Conservation (phyloP, 2,797 vertebrate species). For the Synaphobranchus kaupii region DNA sequence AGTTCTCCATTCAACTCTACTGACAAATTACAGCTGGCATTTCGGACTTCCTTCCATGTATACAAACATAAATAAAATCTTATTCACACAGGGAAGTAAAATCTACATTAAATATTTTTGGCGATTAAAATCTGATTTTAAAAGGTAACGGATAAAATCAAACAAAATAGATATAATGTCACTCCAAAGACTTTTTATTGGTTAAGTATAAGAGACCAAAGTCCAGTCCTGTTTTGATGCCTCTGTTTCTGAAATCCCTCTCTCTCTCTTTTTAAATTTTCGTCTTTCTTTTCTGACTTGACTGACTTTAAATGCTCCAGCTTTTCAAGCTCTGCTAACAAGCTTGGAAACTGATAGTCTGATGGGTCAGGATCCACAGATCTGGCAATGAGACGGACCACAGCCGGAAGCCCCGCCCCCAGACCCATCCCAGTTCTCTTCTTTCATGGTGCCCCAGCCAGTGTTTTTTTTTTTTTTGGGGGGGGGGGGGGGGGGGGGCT, state of each 20-base stretch:
- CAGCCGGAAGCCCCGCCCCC: neutral
- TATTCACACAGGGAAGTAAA: slow-evolving; percentile 46
- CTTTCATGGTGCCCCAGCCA: neutral
- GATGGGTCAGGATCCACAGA: neutral
- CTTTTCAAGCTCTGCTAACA: slow-evolving; percentile 1
- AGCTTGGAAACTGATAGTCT: neutral
- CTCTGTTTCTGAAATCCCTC: slow-evolving; percentile 30
- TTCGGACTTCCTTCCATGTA: slow-evolving; percentile 52
- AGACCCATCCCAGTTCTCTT: neutral
- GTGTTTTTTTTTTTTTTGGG: neutral
- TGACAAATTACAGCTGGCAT: slow-evolving; percentile 42
- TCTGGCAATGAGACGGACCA: neutral
- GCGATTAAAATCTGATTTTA: slow-evolving; percentile 54
- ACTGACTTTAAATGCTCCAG: neutral
- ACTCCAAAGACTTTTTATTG: slow-evolving; percentile 59
- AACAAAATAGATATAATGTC: slow-evolving; percentile 70
- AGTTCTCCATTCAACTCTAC: slow-evolving; percentile 28
- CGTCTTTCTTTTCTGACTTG: neutral
- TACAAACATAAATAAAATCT: slow-evolving; percentile 67
- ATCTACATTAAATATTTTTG: slow-evolving; percentile 41
- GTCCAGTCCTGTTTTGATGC: slow-evolving; percentile 47
- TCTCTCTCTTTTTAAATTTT: neutral
- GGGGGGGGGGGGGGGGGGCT: neutral
- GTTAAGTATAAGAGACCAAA: slow-evolving; percentile 39
- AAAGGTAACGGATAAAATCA: slow-evolving; percentile 48